Evolutionary conservation across 1,140 invertebrate species (phyloP).

Genomic region (Anoplophora glabripennis): DNA sequence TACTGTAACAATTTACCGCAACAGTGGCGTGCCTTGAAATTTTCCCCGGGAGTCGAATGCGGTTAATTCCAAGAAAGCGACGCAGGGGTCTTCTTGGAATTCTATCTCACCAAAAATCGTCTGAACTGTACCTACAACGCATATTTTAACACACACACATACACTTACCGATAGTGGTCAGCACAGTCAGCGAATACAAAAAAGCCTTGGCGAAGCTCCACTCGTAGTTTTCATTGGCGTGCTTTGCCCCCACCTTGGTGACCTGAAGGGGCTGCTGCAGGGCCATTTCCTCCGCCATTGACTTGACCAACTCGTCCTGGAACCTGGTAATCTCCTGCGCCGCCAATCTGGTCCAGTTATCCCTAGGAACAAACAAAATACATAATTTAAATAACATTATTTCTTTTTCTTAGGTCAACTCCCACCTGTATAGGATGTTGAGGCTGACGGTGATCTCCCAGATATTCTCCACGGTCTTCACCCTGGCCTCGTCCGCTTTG

Average conservation of each 20-base stretch:
- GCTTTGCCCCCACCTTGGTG: slow-evolving; percentile 51
- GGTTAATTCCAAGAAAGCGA: no score
- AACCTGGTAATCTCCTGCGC: slow-evolving; percentile 84
- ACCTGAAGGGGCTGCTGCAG: slow-evolving; percentile 50
- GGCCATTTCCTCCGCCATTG: slow-evolving; percentile 72
- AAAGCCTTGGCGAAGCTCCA: slow-evolving; percentile 94
- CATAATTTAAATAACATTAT: not conserved
- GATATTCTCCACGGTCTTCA: slow-evolving; percentile 80
- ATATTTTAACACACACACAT: no score
- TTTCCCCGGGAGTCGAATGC: no score
- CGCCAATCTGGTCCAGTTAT: slow-evolving; percentile 89
- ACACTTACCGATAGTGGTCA: slow-evolving; percentile 92
- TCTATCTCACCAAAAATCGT: no score
- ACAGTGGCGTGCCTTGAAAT: no score
- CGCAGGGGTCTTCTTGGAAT: no score
- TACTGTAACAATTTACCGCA: no score
- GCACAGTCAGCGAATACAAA: slow-evolving; percentile 91
- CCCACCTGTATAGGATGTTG: slow-evolving; percentile 79
- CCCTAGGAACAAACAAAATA: slow-evolving; percentile 48
- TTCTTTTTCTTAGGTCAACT: not conserved
- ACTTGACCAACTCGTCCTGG: slow-evolving; percentile 80
- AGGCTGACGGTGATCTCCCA: slow-evolving; percentile 93
- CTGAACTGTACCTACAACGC: no score
- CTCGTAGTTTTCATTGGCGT: slow-evolving; percentile 60
- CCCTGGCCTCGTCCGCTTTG: slow-evolving; percentile 62